Evolutionary conservation across 2,113 vertebrate species (phyloP).

Genomic region (Oryctolagus cuniculus): DNA sequence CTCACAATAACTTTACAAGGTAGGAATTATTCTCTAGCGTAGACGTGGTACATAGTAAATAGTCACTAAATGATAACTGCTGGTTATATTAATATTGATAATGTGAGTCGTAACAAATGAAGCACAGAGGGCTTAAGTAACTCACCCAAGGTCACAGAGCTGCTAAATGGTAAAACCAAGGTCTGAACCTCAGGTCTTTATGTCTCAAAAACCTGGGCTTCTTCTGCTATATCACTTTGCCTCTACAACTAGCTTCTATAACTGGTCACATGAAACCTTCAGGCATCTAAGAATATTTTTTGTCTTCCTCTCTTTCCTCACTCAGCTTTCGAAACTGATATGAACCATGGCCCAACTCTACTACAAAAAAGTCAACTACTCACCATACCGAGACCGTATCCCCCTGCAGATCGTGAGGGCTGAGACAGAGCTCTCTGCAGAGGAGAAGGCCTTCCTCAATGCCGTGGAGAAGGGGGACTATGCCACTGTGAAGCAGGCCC

Average conservation of each 20-base stretch:
- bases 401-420: conserved; percentile 97
- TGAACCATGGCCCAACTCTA: conserved; percentile 97
- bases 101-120: conserved; percentile 50
- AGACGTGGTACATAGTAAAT: not conserved
- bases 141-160: conserved; percentile 40
- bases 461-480: conserved; percentile 99
- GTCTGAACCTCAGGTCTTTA: not conserved
- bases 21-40: not conserved
- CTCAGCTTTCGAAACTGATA: conserved; percentile 84
- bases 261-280: conserved; percentile 4
- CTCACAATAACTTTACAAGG: conserved; percentile 24
- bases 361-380: conserved; percentile 98
- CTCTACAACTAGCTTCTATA: conserved; percentile 26
- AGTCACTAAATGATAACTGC: conserved; percentile 9
- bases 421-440: conserved; percentile 95
- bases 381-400: conserved; percentile 97
- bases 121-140: conserved; percentile 6
- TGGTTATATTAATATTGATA: conserved; percentile 24
- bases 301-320: conserved; percentile 56
- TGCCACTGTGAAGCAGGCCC: conserved; percentile 95
- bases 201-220: not conserved
- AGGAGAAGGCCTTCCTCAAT: conserved; percentile 96
- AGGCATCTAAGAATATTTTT: conserved; percentile 48
- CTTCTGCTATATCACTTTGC: conserved; percentile 24
- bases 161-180: not conserved